Conservation (phyloP, 2,797 vertebrate genomes). For the Danionella dracula region DNA sequence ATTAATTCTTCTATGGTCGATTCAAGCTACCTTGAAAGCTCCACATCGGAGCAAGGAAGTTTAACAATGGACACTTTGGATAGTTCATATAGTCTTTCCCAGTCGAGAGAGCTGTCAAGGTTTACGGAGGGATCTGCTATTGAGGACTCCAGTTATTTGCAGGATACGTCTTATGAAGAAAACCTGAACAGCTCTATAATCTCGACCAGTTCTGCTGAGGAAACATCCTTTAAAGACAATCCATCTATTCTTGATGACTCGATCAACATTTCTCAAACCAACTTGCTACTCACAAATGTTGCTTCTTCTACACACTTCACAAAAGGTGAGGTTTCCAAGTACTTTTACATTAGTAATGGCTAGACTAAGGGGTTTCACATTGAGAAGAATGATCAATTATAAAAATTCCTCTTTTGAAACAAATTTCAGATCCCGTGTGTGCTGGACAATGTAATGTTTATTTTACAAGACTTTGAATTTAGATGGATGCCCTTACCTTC, state of each 20-base stretch:
- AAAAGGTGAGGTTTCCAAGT: conserved; percentile 54
- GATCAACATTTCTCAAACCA: conserved; percentile 40
- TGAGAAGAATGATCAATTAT: too few relatives aligned
- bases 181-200: conserved; percentile 49
- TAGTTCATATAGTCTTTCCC: conserved; percentile 42
- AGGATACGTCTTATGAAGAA: conserved; percentile 45
- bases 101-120: conserved; percentile 21
- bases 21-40: conserved; percentile 46
- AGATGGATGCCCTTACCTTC: too few relatives aligned
- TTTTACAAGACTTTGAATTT: too few relatives aligned
- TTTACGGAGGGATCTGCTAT: conserved; percentile 36
- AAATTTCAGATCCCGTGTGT: too few relatives aligned
- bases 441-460: too few relatives aligned
- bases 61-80: conserved; percentile 48
- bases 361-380: too few relatives aligned
- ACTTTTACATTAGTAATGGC: not conserved
- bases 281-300: conserved; percentile 33
- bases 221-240: conserved; percentile 45
- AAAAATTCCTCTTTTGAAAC: too few relatives aligned
- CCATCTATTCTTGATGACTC: conserved; percentile 53
- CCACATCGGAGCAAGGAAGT: conserved; percentile 35
- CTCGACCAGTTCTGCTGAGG: conserved; percentile 48
- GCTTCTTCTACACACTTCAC: conserved; percentile 32
- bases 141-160: conserved; percentile 51
- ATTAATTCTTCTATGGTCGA: conserved; percentile 36